These are phyloP conservation scores for Lasius fuliginosus DNA, from an alignment of 2,888 invertebrate species.

Conservation along the genomic window DNA sequence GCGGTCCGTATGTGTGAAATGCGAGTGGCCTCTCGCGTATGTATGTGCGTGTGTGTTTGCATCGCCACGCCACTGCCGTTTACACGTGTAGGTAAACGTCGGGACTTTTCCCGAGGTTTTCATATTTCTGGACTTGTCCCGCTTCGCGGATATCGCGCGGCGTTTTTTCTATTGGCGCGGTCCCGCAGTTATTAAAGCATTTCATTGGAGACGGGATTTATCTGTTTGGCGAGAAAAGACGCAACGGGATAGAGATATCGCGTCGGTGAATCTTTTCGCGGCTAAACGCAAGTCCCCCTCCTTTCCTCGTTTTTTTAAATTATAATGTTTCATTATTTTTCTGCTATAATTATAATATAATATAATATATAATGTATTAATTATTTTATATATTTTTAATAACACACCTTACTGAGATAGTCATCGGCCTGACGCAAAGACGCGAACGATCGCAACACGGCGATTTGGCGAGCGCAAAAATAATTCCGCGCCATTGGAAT, in stretches of 20 bases:
- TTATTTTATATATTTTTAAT: slow-evolving; percentile 20
- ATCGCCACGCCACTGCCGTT: slow-evolving; percentile 7
- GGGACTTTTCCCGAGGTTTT: slow-evolving; percentile 50
- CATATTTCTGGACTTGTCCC: slow-evolving; percentile 50
- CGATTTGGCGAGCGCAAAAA: slow-evolving; percentile 54
- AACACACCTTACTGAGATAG: slow-evolving; percentile 17
- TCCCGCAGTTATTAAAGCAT: slow-evolving; percentile 48
- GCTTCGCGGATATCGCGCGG: slow-evolving; percentile 28
- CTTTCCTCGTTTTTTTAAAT: background rate
- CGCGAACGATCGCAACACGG: slow-evolving; percentile 29
- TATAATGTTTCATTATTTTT: background rate
- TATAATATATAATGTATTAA: background rate
- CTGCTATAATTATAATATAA: background rate
- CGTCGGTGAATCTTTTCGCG: slow-evolving; percentile 15
- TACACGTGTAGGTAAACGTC: slow-evolving; percentile 13
- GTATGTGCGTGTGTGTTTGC: slow-evolving; percentile 6
- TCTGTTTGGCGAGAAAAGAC: slow-evolving; percentile 50
- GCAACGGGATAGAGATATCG: slow-evolving; percentile 36
- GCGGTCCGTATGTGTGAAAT: slow-evolving; percentile 33
- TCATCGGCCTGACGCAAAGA: slow-evolving; percentile 24
- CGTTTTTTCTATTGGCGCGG: slow-evolving; percentile 53
- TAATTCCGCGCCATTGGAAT: slow-evolving; percentile 63
- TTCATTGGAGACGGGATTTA: slow-evolving; percentile 53
- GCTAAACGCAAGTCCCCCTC: background rate
- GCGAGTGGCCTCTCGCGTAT: background rate